Conservation (phyloP, 2,113 vertebrate species). For the Lagopus muta region DNA sequence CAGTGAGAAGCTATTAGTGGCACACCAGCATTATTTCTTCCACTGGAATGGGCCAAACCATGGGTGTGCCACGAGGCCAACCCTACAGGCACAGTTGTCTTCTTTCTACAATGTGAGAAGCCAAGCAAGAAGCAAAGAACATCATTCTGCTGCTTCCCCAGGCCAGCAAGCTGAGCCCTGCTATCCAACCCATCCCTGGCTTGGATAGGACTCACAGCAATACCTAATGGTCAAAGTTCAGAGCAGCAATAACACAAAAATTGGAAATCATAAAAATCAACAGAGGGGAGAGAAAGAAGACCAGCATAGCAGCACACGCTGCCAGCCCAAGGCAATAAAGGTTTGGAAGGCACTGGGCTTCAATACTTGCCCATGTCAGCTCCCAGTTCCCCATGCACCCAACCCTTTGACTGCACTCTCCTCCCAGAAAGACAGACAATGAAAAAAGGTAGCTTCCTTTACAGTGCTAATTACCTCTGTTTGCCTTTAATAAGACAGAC, state of each 20-base stretch:
- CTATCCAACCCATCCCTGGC: neutral
- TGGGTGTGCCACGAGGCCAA: neutral
- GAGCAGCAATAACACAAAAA: neutral
- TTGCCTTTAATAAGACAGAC: neutral
- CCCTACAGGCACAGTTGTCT: neutral
- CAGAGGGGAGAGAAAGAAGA: neutral
- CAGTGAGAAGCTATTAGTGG: neutral
- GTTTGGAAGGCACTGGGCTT: rapidly evolving
- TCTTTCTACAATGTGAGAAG: neutral
- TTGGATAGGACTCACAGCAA: neutral
- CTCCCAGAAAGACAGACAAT: neutral
- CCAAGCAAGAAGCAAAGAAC: neutral
- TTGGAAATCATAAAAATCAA: neutral
- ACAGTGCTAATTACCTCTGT: neutral
- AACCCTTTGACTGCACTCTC: neutral
- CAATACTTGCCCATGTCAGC: rapidly evolving
- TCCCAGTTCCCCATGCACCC: neutral
- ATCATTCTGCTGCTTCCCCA: neutral
- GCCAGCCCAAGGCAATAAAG: neutral
- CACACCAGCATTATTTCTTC: neutral
- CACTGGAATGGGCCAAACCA: neutral
- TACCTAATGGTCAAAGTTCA: rapidly evolving
- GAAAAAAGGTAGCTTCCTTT: neutral
- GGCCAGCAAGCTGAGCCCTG: neutral
- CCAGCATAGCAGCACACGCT: neutral